These are phyloP conservation scores for Melitaea cinxia DNA, from an alignment of 1,140 invertebrate genomes.

Conservation along the genomic window DNA sequence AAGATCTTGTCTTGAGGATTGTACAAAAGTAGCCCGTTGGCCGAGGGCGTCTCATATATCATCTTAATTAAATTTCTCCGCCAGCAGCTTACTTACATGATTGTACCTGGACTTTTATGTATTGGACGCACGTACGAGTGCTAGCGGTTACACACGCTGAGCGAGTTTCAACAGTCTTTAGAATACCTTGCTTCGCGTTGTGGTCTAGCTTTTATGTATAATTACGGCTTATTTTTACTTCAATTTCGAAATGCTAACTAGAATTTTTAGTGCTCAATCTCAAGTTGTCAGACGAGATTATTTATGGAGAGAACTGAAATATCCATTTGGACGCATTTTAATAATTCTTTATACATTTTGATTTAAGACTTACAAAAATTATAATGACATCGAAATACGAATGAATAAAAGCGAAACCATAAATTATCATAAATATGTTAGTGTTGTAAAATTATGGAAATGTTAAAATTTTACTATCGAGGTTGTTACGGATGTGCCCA, in stretches of 20 bases:
- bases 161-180: not conserved
- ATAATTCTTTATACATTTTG: not conserved
- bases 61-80: constrained; percentile 80
- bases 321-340: too few species aligned
- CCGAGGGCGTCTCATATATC: constrained; percentile 69
- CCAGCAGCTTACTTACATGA: constrained; percentile 66
- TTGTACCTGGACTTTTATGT: constrained; percentile 61
- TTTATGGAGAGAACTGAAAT: not conserved
- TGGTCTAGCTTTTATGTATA: not conserved
- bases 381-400: not conserved
- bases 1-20: constrained; percentile 46
- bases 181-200: not conserved
- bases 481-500: constrained; percentile 3
- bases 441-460: too few species aligned
- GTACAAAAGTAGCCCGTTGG: constrained; percentile 60
- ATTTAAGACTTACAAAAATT: not conserved
- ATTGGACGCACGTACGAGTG: constrained; percentile 15
- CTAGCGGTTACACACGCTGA: constrained; percentile 10
- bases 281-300: not conserved
- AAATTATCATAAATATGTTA: not conserved
- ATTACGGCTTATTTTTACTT: not conserved
- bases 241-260: not conserved
- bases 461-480: not conserved
- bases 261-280: not conserved
- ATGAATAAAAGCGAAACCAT: not conserved